Evolutionary conservation across 2,797 vertebrate genomes (phyloP).

Genomic region (Mycteria americana): DNA sequence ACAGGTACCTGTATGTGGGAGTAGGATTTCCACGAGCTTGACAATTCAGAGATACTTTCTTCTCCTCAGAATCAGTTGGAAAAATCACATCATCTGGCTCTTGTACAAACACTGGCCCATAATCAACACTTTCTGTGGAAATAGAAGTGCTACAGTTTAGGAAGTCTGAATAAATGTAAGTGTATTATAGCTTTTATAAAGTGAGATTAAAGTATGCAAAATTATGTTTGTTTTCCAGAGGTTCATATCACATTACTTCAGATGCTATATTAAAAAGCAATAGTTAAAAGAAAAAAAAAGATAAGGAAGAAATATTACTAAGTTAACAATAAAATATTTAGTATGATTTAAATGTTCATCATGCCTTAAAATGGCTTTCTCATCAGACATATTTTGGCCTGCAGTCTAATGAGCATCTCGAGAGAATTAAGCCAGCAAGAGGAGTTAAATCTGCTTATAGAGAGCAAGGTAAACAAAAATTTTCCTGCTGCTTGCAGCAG

Average conservation of each 20-base stretch:
- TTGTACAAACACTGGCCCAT: conserved; percentile 89
- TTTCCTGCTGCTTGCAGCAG: neutral
- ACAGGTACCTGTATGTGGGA: conserved; percentile 86
- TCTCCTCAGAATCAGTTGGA: conserved; percentile 88
- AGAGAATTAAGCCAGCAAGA: neutral
- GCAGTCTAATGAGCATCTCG: neutral
- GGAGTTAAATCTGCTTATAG: neutral
- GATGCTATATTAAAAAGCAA: neutral
- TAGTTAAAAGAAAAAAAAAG: neutral
- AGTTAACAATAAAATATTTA: neutral
- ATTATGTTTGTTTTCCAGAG: neutral
- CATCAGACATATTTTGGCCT: neutral
- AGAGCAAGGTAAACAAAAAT: neutral
- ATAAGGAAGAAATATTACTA: neutral
- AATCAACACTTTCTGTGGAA: conserved; percentile 85
- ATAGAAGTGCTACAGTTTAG: neutral
- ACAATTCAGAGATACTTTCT: conserved; percentile 90
- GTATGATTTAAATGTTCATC: neutral
- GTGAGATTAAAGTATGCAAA: neutral
- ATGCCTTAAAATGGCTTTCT: neutral
- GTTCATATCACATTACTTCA: neutral
- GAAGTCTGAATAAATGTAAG: neutral
- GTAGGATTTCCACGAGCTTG: conserved; percentile 87
- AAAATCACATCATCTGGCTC: conserved; percentile 91
- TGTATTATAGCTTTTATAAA: neutral